Evolutionary conservation across 2,113 vertebrate genomes (phyloP), one percentile per base, ranked within the genome.

Genomic region (Callionymus lyra): DNA sequence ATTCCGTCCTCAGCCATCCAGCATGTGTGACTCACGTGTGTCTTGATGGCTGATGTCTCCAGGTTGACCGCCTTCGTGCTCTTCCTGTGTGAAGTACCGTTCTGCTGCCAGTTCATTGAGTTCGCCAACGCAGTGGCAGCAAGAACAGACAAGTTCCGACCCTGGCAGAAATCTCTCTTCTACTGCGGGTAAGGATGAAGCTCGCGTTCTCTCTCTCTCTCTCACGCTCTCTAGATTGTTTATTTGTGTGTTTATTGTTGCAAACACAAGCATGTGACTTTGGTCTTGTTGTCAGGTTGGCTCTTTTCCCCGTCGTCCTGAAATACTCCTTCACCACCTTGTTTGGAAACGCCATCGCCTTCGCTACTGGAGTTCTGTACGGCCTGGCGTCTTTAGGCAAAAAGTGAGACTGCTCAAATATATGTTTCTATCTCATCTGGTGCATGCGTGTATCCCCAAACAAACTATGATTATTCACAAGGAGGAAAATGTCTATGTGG

Each of bases 71-170:
- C 94, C 50, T 94, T 89, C 1, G 34, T 97, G 38, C 79, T 99
- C 44, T 82, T 99, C 77, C 84, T 99, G 37, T 97, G 93, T 0
- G 95, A 99, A 68, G 93, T 87, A 0, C 95, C 95, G 0, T 97
- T 97, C 83, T 99, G 95, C 62, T 99, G 95, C 80, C 93, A 92
- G 85, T 98, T 97, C 32, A 68, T 98, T 0, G 93, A 99, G 75
- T 98, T 94, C 36, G 95, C 95, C 0, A 93, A 94, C 4, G 72
- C 66, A 0, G 70, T 94, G 11, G 84, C 92, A 0, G 77, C 77
- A 0, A 80, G 84, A 16, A 90, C 87, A 0, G 93, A 98, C 72
- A 63, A 71, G 44, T 70, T 97, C 63, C 85, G 76, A n/a, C 80
- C 91, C 27, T 98, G 94, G 95, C 95, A 99, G 75, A 99, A 95